phyloP scores from a whole-genome alignment of 2,888 invertebrate species.

The Eupithecia pulchellata region DNA sequence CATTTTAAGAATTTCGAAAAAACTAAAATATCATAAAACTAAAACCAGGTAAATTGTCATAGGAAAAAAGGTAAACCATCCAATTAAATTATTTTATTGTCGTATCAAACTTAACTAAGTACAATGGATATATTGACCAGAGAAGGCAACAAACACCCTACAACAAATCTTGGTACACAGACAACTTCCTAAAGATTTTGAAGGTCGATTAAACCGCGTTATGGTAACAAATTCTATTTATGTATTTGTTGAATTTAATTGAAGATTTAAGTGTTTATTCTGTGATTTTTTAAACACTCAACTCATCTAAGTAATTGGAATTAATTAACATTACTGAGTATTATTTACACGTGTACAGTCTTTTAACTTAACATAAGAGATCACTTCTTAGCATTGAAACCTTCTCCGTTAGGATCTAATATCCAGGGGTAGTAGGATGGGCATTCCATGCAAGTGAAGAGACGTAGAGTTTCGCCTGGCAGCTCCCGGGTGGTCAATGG shows the following conservation, averaged over 20 bases:
- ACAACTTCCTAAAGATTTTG: slow-evolving; percentile 4
- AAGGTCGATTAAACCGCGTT: slow-evolving; percentile 1
- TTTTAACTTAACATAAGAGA: slow-evolving; percentile 81
- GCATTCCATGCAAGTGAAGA: slow-evolving; percentile 98
- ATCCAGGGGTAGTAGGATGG: slow-evolving; percentile 98
- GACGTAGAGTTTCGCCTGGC: slow-evolving; percentile 95
- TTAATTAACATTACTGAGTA: slow-evolving; percentile 81
- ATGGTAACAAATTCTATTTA: neutral
- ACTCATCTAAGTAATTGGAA: slow-evolving; percentile 54
- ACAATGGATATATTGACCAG: slow-evolving; percentile 12
- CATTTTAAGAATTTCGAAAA: too few relatives aligned
- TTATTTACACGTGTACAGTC: slow-evolving; percentile 86
- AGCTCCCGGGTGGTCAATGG: slow-evolving; percentile 95
- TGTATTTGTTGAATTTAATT: neutral
- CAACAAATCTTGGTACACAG: slow-evolving; percentile 26
- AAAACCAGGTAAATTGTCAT: neutral
- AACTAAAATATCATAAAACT: neutral
- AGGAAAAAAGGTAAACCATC: slow-evolving; percentile 3
- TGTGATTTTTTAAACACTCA: slow-evolving; percentile 53
- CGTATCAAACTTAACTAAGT: slow-evolving; percentile 34
- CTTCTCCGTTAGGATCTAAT: slow-evolving; percentile 97
- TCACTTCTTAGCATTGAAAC: slow-evolving; percentile 93
- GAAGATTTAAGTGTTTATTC: neutral
- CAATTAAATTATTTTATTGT: slow-evolving; percentile 36
- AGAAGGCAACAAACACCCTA: slow-evolving; percentile 27